phyloP scores from a whole-genome alignment of 2,113 vertebrate species.

The Chaetura pelagica region DNA sequence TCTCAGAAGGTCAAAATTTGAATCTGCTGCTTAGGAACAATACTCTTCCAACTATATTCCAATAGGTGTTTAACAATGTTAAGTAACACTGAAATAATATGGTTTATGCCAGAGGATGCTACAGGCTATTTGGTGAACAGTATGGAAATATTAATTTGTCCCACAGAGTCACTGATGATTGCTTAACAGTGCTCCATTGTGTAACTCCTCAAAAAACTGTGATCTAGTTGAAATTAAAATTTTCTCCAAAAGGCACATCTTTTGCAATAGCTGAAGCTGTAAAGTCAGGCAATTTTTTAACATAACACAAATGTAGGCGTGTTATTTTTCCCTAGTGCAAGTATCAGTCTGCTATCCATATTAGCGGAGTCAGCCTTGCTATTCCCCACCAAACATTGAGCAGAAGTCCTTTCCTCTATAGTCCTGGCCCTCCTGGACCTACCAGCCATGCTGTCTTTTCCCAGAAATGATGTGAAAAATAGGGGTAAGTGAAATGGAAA shows the following conservation, averaged over 20 bases:
- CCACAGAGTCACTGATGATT: not conserved
- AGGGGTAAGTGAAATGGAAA: not conserved
- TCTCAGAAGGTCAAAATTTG: not conserved
- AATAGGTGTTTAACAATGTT: not conserved
- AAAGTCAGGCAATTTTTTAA: not conserved
- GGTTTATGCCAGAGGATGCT: not conserved
- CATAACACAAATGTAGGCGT: not conserved
- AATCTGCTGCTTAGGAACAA: not conserved
- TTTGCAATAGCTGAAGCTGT: not conserved
- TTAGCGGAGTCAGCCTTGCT: not conserved
- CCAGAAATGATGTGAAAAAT: accelerated
- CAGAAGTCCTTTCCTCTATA: not conserved
- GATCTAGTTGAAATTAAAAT: not conserved
- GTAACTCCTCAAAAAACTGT: not conserved
- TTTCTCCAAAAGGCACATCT: not conserved
- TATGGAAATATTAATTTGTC: not conserved
- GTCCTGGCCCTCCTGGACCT: not conserved
- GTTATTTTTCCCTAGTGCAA: not conserved
- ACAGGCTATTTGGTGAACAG: not conserved
- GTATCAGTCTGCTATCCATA: not conserved
- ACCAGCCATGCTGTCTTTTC: not conserved
- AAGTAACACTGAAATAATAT: not conserved
- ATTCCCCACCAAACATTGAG: not conserved
- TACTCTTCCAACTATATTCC: not conserved
- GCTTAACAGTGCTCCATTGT: not conserved